phyloP scores from a whole-genome alignment of 2,113 vertebrate genomes.

The Thymallus thymallus region DNA sequence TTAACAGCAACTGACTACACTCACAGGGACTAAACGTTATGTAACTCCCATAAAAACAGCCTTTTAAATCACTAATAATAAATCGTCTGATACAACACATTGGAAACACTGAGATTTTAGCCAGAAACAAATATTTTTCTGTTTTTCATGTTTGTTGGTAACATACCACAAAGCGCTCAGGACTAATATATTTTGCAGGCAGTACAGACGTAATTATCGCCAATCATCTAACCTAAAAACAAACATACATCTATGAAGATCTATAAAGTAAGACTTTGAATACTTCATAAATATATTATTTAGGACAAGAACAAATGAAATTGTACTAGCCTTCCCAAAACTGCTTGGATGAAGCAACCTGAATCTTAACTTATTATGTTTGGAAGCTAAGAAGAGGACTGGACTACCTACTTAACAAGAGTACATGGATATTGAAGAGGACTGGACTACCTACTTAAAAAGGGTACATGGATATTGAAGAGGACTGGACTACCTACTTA shows the following conservation, averaged over 20 bases:
- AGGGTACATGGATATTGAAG: too few relatives aligned
- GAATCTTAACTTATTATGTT: too few relatives aligned
- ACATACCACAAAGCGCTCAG: constrained; percentile 11
- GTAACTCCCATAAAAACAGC: constrained; percentile 10
- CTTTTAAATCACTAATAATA: constrained; percentile 29
- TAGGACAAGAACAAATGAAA: too few relatives aligned
- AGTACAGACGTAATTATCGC: background rate
- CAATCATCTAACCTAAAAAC: constrained; percentile 3
- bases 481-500: too few relatives aligned
- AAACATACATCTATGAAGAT: background rate
- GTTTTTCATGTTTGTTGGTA: constrained; percentile 23
- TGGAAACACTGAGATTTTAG: constrained; percentile 3
- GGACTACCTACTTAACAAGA: too few relatives aligned
- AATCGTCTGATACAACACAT: constrained; percentile 17
- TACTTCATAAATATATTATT: too few relatives aligned
- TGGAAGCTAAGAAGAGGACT: too few relatives aligned
- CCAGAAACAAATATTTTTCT: constrained; percentile 18
- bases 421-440: too few relatives aligned
- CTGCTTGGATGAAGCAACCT: too few relatives aligned
- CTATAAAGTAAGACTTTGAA: background rate
- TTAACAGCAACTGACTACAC: constrained; percentile 12
- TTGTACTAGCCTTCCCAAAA: too few relatives aligned
- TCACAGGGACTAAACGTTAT: background rate
- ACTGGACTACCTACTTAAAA: too few relatives aligned
- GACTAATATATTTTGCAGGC: constrained; percentile 29